phyloP scores from a whole-genome alignment of 2,113 vertebrate genomes.

The Pao palembangensis region DNA sequence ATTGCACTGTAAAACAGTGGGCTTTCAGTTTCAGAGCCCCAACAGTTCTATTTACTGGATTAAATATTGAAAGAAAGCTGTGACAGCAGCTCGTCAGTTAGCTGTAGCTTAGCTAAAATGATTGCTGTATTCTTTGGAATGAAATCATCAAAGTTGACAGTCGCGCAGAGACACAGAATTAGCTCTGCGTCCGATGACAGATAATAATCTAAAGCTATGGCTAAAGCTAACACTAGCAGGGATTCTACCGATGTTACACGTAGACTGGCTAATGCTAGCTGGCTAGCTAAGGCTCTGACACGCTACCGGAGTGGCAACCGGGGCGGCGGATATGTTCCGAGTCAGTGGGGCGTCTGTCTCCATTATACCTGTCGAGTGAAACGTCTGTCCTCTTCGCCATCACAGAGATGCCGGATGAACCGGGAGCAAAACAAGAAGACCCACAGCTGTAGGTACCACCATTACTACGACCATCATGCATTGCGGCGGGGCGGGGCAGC shows the following conservation, averaged over 20 bases:
- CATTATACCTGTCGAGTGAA: conserved; percentile 61
- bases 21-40: no score
- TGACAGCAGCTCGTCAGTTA: no score
- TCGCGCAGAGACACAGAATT: no score
- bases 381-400: conserved; percentile 53
- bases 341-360: background rate
- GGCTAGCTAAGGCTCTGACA: conserved; percentile 11
- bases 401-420: conserved; percentile 30
- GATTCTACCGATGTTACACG: conserved; percentile 44
- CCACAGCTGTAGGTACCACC: conserved; percentile 10
- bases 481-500: conserved; percentile 2
- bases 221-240: conserved; percentile 41
- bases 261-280: conserved; percentile 41
- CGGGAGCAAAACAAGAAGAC: conserved; percentile 5
- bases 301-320: no score
- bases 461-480: conserved; percentile 57
- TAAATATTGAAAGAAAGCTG: no score
- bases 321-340: background rate
- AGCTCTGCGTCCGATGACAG: no score
- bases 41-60: no score
- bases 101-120: no score
- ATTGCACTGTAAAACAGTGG: no score
- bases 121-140: no score
- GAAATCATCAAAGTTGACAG: no score
- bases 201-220: conserved; percentile 34